A percentile compares a stretch with the other conserved stretches of the same genome.
Conservation (phyloP, 2,888 invertebrate species). For the Silvanus unidentatus region DNA sequence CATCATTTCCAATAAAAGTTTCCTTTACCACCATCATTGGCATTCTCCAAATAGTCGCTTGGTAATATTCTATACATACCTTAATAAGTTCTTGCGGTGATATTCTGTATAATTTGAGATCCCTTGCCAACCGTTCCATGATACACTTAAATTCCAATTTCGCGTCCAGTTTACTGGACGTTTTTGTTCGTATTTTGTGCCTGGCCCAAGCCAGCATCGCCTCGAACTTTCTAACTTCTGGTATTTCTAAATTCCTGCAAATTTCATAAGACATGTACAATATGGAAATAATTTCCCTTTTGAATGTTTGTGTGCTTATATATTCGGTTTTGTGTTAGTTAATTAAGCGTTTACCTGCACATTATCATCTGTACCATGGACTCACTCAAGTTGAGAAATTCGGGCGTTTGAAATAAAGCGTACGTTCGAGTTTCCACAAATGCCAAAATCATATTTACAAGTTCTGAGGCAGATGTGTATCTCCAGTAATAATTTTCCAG, state of each 20-base stretch:
- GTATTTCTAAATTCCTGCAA: conserved; percentile 76
- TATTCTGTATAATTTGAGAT: conserved; percentile 83
- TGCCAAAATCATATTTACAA: conserved; percentile 90
- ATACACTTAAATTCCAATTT: conserved; percentile 87
- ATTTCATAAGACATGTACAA: conserved; percentile 20
- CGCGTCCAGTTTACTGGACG: conserved; percentile 75
- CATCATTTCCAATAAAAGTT: too few species aligned
- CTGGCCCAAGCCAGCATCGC: conserved; percentile 89
- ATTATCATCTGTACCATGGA: conserved; percentile 94
- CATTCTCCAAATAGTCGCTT: too few species aligned
- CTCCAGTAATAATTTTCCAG: conserved; percentile 94
- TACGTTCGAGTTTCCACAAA: conserved; percentile 84
- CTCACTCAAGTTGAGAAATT: conserved; percentile 83
- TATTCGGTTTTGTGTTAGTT: not conserved
- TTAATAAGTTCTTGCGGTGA: conserved; percentile 89
- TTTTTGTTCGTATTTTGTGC: conserved; percentile 73
- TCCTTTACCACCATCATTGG: too few species aligned
- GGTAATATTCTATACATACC: conserved; percentile 37
- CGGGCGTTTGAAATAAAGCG: conserved; percentile 75
- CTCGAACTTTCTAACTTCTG: conserved; percentile 86
- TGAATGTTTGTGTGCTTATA: not conserved
- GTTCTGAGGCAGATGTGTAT: conserved; percentile 87
- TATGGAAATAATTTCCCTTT: not conserved
- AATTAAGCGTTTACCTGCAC: conserved; percentile 50
- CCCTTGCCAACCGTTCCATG: conserved; percentile 85